Conservation (phyloP, 2,888 invertebrate species). For the Diachrysia chrysitis region DNA sequence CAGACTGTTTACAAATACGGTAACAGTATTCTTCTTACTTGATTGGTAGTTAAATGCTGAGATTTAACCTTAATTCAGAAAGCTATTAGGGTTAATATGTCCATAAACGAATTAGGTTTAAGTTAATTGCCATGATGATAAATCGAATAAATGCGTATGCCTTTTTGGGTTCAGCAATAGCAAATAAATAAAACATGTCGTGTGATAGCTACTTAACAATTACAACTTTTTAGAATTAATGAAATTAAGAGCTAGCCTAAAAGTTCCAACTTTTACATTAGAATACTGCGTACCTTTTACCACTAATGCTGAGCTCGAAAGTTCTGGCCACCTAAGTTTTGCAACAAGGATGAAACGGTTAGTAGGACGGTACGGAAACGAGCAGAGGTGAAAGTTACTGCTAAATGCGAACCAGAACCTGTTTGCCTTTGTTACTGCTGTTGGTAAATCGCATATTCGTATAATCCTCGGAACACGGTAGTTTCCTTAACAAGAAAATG, state of each 20-base stretch:
- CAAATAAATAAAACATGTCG: not conserved
- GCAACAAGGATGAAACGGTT: conserved; percentile 34
- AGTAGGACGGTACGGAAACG: conserved; percentile 27
- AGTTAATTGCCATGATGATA: not conserved
- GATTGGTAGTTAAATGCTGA: not conserved
- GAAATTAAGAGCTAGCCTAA: not conserved
- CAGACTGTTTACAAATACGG: conserved; percentile 28
- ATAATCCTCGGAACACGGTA: not conserved
- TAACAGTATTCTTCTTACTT: conserved; percentile 6
- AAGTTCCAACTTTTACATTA: not conserved
- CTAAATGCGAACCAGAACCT: conserved; percentile 32
- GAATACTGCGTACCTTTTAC: conserved; percentile 1
- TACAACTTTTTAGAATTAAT: not conserved
- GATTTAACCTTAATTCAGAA: conserved; percentile 17
- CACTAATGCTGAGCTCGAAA: conserved; percentile 6
- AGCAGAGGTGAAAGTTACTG: conserved; percentile 43
- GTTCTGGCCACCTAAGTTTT: conserved; percentile 15
- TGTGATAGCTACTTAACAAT: not conserved
- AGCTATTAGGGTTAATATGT: not conserved
- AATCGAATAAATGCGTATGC: not conserved
- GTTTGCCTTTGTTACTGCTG: conserved; percentile 33
- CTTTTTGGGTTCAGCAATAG: not conserved
- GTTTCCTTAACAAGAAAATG: not conserved
- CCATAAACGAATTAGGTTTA: not conserved
- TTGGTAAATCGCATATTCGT: not conserved